Conservation (phyloP, 2,888 invertebrate species). For the Eupelmus urozonus region DNA sequence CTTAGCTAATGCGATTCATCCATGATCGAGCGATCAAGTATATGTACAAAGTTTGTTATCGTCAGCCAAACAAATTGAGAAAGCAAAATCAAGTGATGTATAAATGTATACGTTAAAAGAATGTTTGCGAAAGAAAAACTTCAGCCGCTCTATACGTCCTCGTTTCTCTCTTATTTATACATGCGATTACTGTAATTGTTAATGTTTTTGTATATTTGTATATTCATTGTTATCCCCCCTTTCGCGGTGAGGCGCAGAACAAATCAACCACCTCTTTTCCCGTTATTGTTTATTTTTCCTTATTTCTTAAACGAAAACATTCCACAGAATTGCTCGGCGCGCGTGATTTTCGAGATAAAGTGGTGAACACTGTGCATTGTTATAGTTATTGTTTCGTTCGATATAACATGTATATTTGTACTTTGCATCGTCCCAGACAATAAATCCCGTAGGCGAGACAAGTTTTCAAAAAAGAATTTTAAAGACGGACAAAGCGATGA, state of each 20-base stretch:
- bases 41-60: constrained; percentile 22
- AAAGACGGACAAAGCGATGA: constrained; percentile 15
- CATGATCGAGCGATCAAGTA: constrained; percentile 2
- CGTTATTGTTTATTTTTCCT: neutral
- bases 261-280: constrained; percentile 29
- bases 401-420: constrained; percentile 26
- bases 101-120: neutral
- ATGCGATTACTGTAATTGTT: constrained; percentile 42
- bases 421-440: constrained; percentile 46
- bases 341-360: constrained; percentile 1
- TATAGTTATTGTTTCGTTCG: neutral
- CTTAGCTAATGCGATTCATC: too few relatives aligned
- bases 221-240: constrained; percentile 42
- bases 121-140: neutral
- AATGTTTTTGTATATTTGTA: constrained; percentile 53
- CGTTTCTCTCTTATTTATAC: constrained; percentile 32
- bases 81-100: neutral
- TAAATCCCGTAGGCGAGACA: constrained; percentile 22
- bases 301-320: constrained; percentile 21
- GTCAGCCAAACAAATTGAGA: too few relatives aligned
- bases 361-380: neutral
- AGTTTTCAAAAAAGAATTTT: constrained; percentile 16
- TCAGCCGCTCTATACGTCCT: constrained; percentile 5
- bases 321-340: neutral
- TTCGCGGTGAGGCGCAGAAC: neutral